Conservation (phyloP, 2,113 vertebrate species). For the Crotalus tigris region DNA sequence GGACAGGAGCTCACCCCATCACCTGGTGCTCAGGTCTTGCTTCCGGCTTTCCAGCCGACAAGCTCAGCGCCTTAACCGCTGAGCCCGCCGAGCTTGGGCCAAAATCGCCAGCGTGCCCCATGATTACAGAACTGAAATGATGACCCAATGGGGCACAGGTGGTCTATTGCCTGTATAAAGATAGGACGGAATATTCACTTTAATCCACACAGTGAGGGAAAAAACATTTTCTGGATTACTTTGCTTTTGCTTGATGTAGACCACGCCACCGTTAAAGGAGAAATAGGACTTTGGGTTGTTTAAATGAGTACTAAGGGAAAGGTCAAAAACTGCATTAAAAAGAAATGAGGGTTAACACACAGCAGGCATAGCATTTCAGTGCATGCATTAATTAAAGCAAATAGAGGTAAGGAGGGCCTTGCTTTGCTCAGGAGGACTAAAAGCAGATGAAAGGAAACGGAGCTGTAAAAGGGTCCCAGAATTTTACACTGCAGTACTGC, state of each 20-base stretch:
- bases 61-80: neutral
- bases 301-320: neutral
- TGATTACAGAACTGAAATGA: neutral
- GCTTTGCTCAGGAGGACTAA: neutral
- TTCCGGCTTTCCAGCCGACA: neutral
- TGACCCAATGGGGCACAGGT: neutral
- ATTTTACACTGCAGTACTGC: neutral
- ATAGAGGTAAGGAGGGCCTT: constrained; percentile 8
- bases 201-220: neutral
- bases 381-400: constrained; percentile 24
- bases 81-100: neutral
- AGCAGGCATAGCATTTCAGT: constrained; percentile 1
- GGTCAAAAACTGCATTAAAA: neutral
- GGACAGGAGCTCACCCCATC: neutral
- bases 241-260: constrained; percentile 6
- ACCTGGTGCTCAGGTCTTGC: neutral
- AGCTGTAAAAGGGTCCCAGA: neutral
- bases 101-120: neutral
- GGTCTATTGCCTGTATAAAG: neutral
- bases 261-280: neutral
- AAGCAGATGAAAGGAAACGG: neutral
- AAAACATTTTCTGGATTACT: constrained; percentile 1
- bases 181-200: neutral
- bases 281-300: neutral
- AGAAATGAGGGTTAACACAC: constrained; percentile 3